A percentile compares a stretch with the other conserved stretches of the same genome.
Evolutionary conservation across 23 tunicate genomes (phyloP).

Genomic region (Diplosoma virens): DNA sequence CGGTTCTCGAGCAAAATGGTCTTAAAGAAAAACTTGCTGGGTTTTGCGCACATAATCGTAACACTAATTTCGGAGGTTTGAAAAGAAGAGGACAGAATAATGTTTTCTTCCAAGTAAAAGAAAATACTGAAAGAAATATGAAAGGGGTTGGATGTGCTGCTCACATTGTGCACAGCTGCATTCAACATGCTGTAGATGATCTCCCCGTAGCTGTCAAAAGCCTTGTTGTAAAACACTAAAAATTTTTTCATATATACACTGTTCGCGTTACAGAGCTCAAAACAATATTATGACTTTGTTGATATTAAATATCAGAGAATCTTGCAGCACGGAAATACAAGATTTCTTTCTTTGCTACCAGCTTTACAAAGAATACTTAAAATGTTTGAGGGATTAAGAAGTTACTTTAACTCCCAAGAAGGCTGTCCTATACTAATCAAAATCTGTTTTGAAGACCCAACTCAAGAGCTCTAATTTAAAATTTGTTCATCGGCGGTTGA

Average conservation of each 20-base stretch:
- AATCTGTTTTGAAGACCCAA: slow-evolving; percentile 20
- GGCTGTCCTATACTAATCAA: slow-evolving; percentile 39
- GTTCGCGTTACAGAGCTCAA: slow-evolving; percentile 37
- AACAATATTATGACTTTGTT: slow-evolving; percentile 16
- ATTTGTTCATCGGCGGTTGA: slow-evolving; percentile 28
- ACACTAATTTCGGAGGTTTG: too few relatives aligned
- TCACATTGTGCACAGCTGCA: slow-evolving; percentile 34
- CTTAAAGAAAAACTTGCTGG: slow-evolving; percentile 15
- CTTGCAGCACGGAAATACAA: slow-evolving; percentile 40
- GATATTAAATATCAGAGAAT: too few relatives aligned
- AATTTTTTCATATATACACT: slow-evolving; percentile 24
- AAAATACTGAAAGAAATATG: neutral
- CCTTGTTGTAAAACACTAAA: slow-evolving; percentile 39
- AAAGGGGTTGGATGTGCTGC: slow-evolving; percentile 48
- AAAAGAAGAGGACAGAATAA: too few relatives aligned
- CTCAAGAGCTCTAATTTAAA: slow-evolving; percentile 44
- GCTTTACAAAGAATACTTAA: slow-evolving; percentile 42
- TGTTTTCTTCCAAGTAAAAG: slow-evolving; percentile 25
- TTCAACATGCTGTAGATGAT: slow-evolving; percentile 46
- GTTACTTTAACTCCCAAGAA: slow-evolving; percentile 33
- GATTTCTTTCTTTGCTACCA: slow-evolving; percentile 27
- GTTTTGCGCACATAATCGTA: slow-evolving; percentile 17
- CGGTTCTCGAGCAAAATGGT: slow-evolving; percentile 19
- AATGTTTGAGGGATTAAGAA: slow-evolving; percentile 40
- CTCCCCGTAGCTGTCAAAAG: slow-evolving; percentile 27